Evolutionary conservation across 2,113 vertebrate genomes (phyloP).

Genomic region (Chamaea fasciata): DNA sequence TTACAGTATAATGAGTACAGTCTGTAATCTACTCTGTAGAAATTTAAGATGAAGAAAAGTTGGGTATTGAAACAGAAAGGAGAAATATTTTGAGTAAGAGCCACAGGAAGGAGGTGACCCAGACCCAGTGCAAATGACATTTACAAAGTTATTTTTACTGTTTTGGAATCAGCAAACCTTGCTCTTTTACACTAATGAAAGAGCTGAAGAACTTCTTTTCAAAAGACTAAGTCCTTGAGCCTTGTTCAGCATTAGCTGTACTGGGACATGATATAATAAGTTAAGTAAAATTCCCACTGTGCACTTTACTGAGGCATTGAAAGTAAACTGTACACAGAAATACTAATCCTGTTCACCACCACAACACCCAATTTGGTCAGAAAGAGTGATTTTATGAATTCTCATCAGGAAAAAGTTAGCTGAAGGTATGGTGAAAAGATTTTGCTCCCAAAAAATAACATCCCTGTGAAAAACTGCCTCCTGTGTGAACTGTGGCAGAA

Average conservation of each 20-base stretch:
- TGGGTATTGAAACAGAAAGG: background rate
- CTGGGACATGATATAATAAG: background rate
- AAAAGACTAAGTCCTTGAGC: background rate
- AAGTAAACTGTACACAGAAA: background rate
- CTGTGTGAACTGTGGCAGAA: background rate
- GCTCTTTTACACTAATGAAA: background rate
- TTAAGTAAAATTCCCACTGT: background rate
- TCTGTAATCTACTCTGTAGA: background rate
- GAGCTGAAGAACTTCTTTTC: background rate
- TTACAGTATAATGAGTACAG: background rate
- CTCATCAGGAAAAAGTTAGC: background rate
- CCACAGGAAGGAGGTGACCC: rapidly evolving
- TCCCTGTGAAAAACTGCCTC: background rate
- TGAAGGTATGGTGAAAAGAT: background rate
- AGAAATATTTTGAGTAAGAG: background rate
- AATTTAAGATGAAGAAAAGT: background rate
- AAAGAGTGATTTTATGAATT: background rate
- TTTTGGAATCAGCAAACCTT: background rate
- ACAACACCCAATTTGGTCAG: rapidly evolving
- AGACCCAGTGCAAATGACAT: background rate
- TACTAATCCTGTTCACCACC: background rate
- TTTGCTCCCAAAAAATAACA: background rate
- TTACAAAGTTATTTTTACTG: background rate
- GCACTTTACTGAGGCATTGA: background rate
- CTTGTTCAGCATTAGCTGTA: background rate